Conservation (phyloP, 1,140 invertebrate genomes). For the Phenacoccus solenopsis region DNA sequence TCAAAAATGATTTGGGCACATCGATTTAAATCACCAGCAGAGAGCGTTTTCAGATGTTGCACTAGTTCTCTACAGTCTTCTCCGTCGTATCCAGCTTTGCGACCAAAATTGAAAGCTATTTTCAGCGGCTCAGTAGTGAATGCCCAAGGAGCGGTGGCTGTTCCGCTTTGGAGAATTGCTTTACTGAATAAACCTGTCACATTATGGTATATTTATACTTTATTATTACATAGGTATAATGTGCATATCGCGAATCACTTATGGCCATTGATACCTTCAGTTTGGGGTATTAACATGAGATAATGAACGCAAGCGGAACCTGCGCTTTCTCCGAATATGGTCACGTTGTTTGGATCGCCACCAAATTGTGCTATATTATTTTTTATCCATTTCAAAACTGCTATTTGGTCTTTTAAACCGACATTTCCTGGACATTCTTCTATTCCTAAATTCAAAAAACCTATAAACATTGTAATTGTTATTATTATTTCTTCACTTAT, state of each 20-base stretch:
- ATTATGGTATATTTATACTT: too few relatives aligned
- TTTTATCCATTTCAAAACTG: slow-evolving; percentile 72
- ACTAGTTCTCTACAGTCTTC: neutral
- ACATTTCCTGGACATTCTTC: slow-evolving; percentile 59
- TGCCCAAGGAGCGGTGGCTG: slow-evolving; percentile 53
- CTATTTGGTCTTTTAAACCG: slow-evolving; percentile 79
- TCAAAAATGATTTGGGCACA: too few relatives aligned
- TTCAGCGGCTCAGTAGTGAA: neutral
- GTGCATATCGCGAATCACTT: too few relatives aligned
- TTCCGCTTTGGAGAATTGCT: slow-evolving; percentile 41
- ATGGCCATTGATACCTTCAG: slow-evolving; percentile 30
- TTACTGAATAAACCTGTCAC: slow-evolving; percentile 35
- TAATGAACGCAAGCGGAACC: slow-evolving; percentile 61
- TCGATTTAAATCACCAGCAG: too few relatives aligned
- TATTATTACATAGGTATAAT: too few relatives aligned
- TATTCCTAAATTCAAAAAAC: neutral
- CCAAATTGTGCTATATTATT: slow-evolving; percentile 75
- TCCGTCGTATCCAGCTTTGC: neutral
- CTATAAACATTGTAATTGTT: too few relatives aligned
- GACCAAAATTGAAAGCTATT: neutral
- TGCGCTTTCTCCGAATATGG: slow-evolving; percentile 77
- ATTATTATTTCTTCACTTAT: too few relatives aligned
- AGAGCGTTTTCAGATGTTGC: neutral
- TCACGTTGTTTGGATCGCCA: slow-evolving; percentile 71
- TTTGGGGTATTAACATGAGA: slow-evolving; percentile 47